These are phyloP conservation scores for Ceratina calcarata DNA, from an alignment of 1,140 invertebrate genomes.

Conservation along the genomic window DNA sequence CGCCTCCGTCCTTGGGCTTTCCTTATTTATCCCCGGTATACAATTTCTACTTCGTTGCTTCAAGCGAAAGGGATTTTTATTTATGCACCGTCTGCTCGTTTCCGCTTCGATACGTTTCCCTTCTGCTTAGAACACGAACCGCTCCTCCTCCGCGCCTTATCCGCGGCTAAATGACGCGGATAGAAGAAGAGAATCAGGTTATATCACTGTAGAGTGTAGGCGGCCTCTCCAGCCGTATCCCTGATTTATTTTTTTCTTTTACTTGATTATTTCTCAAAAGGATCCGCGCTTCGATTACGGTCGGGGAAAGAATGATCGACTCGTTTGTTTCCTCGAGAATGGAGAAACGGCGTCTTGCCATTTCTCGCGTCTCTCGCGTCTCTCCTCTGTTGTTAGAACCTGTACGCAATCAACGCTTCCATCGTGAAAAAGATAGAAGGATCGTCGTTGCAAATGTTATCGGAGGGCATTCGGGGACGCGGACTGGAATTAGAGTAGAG, in stretches of 20 bases:
- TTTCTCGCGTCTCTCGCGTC: background rate
- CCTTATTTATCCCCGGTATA: conserved; percentile 28
- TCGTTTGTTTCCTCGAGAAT: no score
- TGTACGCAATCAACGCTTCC: conserved; percentile 61
- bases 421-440: conserved; percentile 40
- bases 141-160: background rate
- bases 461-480: conserved; percentile 8
- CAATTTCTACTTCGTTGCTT: background rate
- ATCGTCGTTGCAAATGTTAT: conserved; percentile 49
- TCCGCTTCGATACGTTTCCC: conserved; percentile 17
- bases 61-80: conserved; percentile 38
- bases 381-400: background rate
- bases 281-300: background rate
- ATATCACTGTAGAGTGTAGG: background rate
- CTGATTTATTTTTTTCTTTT: no score
- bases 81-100: conserved; percentile 42
- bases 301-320: no score
- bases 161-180: background rate
- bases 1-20: conserved; percentile 23
- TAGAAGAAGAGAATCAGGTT: background rate
- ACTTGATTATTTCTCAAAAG: background rate
- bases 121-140: background rate
- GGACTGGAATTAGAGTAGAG: conserved; percentile 43
- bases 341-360: background rate
- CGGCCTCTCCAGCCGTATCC: background rate